Evolutionary conservation across 2,113 vertebrate species (phyloP), one percentile per base, ranked within the genome.

Genomic region (Heterotilapia buettikoferi): DNA sequence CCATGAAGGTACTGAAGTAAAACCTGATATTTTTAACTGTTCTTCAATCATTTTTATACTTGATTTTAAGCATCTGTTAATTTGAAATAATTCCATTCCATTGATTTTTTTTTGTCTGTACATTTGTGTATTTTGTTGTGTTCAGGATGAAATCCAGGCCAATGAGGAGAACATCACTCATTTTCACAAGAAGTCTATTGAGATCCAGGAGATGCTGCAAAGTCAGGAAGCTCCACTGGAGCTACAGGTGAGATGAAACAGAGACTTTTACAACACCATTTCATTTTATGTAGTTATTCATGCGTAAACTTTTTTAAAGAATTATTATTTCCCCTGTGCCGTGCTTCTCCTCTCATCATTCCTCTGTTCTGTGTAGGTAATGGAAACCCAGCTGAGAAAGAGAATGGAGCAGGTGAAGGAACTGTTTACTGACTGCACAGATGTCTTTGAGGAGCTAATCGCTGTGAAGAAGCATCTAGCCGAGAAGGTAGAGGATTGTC

Each of bases 171-270:
- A 97, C 83, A 83, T 97, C 4, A 95, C 97, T 61, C 97, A 96
- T 86, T 98, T 99, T 91, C 97, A 97, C 84, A 96, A 63, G 93
- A 98, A 97, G 2, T 95, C 97, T 43, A 86, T 87, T 13, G 97
- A 98, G 92, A 98, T 99, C 93, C 97, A 99, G 83, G 91, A 97
- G 88, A 97, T 99, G 88, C 96, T 99, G 86, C 97, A 97, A 84
- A 97, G 96, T 93, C 96, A 93, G 90, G 99, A 99, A 84, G 90
- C 97, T 63, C 98, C 97, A 1, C 92, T 99, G 84, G 98, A 99
- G 89, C 95, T 99, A 0, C 98, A 99, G 97, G 98, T 99, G 91
- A 83, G 84, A 19, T 2, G 2, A 50, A 61, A 18, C 8, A 24
- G 43, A 19, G 24, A 76, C 16, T 29, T 76, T 76, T 47, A 29